Evolutionary conservation across 2,888 invertebrate genomes (phyloP).

Genomic region (Mesodorylaimus sp.): DNA sequence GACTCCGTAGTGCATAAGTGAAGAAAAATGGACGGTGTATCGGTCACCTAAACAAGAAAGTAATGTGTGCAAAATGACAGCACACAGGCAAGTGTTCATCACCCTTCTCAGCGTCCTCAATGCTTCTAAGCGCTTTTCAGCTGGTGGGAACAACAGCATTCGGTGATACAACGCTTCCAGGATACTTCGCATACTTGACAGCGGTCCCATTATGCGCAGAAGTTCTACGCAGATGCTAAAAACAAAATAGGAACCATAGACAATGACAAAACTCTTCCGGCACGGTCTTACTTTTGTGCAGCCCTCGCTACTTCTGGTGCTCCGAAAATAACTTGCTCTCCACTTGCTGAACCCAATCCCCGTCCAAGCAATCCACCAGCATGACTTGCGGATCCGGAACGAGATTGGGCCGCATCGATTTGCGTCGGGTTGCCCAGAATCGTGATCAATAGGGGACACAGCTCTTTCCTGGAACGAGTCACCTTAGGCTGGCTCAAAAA

Average conservation of each 20-base stretch:
- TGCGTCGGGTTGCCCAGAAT: conserved; percentile 62
- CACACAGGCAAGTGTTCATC: too few species aligned
- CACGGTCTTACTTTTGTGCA: conserved; percentile 6
- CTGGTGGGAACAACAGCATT: conserved; percentile 69
- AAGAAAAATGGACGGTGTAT: too few species aligned
- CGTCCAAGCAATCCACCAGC: conserved; percentile 39
- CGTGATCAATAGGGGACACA: conserved; percentile 69
- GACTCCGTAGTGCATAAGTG: too few species aligned
- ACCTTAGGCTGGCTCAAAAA: too few species aligned
- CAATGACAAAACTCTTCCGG: neutral
- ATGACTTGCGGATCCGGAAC: conserved; percentile 28
- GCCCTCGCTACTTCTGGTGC: conserved; percentile 42
- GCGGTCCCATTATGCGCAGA: conserved; percentile 65
- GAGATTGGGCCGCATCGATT: conserved; percentile 56
- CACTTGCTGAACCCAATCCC: conserved; percentile 41
- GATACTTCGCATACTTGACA: conserved; percentile 59
- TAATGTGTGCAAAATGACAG: too few species aligned
- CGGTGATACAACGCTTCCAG: conserved; percentile 79
- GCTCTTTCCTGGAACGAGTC: conserved; percentile 50
- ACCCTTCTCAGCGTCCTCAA: conserved; percentile 59
- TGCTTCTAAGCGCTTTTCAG: conserved; percentile 63
- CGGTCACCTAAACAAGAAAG: too few species aligned
- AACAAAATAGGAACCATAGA: conserved; percentile 13
- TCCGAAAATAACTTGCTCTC: conserved; percentile 41
- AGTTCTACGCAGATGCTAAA: conserved; percentile 67